Conservation (phyloP, 1,140 invertebrate genomes). For the Phymastichus coffea region DNA sequence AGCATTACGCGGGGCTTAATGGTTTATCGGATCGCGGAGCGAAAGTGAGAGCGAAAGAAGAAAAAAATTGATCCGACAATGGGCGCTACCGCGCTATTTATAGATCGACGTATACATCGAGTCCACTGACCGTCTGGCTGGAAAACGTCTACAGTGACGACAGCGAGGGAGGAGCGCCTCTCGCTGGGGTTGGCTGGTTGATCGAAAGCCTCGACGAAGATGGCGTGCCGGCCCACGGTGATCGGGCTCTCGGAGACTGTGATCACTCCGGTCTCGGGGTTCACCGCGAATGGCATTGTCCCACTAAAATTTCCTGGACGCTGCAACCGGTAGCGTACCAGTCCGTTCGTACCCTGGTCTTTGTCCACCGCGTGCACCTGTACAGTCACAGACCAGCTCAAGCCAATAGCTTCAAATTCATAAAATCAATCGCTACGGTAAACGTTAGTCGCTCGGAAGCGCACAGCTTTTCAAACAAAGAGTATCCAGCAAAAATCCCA, state of each 20-base stretch:
- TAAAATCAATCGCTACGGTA: no score
- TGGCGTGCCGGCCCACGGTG: slow-evolving; percentile 68
- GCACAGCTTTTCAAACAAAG: no score
- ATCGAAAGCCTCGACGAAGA: slow-evolving; percentile 81
- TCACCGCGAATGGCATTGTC: slow-evolving; percentile 70
- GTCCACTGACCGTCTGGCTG: slow-evolving; percentile 51
- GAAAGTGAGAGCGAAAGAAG: no score
- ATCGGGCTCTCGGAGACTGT: slow-evolving; percentile 68
- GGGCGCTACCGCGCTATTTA: no score
- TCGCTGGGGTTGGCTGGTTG: slow-evolving; percentile 80
- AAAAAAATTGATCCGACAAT: no score
- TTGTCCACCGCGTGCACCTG: slow-evolving; percentile 76
- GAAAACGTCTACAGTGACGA: slow-evolving; percentile 74
- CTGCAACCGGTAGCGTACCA: slow-evolving; percentile 76
- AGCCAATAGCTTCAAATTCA: no score
- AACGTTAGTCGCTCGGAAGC: no score
- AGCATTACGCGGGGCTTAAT: no score
- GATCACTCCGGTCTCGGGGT: slow-evolving; percentile 70
- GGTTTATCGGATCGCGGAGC: no score
- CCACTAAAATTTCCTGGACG: slow-evolving; percentile 66
- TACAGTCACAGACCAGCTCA: no score
- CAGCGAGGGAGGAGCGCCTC: slow-evolving; percentile 75
- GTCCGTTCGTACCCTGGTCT: slow-evolving; percentile 77
- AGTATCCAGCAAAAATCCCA: no score
- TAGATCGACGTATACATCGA: background rate